Evolutionary conservation across 2,888 invertebrate species (phyloP).

Genomic region (Macaria liturata): DNA sequence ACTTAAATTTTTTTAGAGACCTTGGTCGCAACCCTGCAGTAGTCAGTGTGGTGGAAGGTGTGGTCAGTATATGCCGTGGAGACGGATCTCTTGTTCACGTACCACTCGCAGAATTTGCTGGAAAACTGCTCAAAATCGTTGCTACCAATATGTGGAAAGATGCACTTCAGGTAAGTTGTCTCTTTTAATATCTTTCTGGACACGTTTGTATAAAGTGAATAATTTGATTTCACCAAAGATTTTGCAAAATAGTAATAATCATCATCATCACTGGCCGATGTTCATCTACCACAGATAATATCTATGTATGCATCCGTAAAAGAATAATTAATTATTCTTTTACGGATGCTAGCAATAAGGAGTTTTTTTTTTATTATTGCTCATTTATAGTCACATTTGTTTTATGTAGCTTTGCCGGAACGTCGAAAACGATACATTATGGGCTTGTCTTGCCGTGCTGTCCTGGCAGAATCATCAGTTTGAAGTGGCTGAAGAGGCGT

Average conservation of each 20-base stretch:
- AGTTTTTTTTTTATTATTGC: no score
- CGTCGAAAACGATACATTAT: constrained; percentile 86
- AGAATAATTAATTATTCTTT: no score
- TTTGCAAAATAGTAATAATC: no score
- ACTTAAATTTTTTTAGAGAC: no score
- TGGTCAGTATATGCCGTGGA: constrained; percentile 92
- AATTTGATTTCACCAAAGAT: no score
- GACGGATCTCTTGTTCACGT: constrained; percentile 94
- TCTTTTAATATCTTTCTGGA: no score
- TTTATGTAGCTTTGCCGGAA: constrained; percentile 72
- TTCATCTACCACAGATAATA: no score
- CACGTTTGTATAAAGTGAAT: no score
- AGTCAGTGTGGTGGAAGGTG: constrained; percentile 91
- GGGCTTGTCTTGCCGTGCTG: constrained; percentile 97
- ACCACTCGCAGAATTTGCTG: constrained; percentile 88
- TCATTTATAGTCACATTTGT: no score
- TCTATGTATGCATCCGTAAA: no score
- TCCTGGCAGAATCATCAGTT: constrained; percentile 94
- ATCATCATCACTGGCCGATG: no score
- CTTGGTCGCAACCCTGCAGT: constrained; percentile 94
- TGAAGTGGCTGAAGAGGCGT: constrained; percentile 96
- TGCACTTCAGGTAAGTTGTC: constrained; percentile 86
- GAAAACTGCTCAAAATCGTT: constrained; percentile 82
- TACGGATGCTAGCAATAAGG: no score
- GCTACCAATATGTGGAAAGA: constrained; percentile 92